phyloP scores from a whole-genome alignment of 64 coral and sea anemone species.

The Montipora cactus region DNA sequence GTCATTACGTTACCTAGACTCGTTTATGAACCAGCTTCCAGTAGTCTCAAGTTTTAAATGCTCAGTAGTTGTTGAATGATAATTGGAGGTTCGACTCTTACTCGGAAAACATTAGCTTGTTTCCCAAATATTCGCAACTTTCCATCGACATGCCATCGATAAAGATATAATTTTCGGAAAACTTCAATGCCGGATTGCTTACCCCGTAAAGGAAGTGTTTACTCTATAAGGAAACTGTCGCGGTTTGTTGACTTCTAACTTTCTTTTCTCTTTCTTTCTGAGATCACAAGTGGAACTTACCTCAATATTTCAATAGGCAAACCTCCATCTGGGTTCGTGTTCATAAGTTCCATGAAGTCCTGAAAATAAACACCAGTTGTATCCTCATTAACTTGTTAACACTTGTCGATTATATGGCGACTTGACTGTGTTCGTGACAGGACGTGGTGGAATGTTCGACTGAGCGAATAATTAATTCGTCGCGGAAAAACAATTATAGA shows the following conservation, averaged over 20 bases:
- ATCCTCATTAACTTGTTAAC: not conserved
- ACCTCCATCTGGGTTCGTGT: constrained; percentile 45
- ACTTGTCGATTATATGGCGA: not conserved
- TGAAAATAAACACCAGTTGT: constrained; percentile 10
- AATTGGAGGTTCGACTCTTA: no score
- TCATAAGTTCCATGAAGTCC: constrained; percentile 80
- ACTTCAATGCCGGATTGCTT: not conserved
- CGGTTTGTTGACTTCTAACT: not conserved
- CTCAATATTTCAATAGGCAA: constrained; percentile 69
- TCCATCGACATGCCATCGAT: no score
- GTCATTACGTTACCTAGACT: no score
- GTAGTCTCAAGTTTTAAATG: no score
- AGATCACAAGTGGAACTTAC: not conserved
- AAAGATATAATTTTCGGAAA: no score
- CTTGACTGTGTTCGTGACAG: not conserved
- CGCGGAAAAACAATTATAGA: not conserved
- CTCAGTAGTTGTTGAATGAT: no score
- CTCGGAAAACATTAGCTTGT: no score
- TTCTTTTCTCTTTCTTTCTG: not conserved
- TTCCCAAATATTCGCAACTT: no score
- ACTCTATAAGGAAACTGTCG: not conserved
- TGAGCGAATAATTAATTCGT: no score
- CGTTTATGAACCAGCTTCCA: no score
- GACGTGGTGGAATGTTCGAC: not conserved
- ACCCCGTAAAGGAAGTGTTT: not conserved